Base-by-base conservation (phyloP, 2,797 vertebrate genomes). In the Coreius guichenoti region DNA sequence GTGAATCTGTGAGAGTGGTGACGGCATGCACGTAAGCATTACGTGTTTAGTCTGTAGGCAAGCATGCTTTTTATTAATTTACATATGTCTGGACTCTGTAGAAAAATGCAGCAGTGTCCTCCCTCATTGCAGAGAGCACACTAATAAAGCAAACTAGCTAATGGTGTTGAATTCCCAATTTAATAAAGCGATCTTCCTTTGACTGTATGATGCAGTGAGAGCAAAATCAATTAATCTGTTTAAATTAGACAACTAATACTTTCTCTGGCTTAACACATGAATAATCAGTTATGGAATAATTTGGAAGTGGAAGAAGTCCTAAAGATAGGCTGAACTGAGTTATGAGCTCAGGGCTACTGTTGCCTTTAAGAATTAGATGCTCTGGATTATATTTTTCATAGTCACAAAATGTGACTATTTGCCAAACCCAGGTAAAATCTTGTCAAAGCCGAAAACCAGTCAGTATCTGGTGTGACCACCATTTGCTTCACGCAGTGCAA, bases 151-250 rank as follows among this genome's bases (percentile, higher is more conserved):
- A 33, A n/a, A 56, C 56, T 23, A 16, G 36, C 74, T 87, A 87
- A 88, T 83, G 85, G 65, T 76, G 58, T 78, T 49, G 16, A 84
- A 89, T 87, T 89, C 81, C 67, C 51, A 21, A 69, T 90, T 88
- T 88, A 88, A 91, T 88, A 87, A 88, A 82, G 82, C 39, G 54
- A n/a, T 7, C 14, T 76, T 79, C 58, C 45, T 65, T 45, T 29
- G 26, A 51, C 58, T 81, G 39, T 33, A 47, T 3, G 31, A 63
- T 76, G 31, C 9, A 43, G 69, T 70, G 69, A 79, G 17, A 86
- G 83, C 13, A 75, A 69, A 89, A 81, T 86, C 36, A 61, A 80
- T 88, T 61, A 17, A 86, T 88, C 79, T 87, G 4, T 69, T 85
- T 81, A 74, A 80, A 75, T 54, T 31, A 68, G 65, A 88, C 61